These are phyloP conservation scores for Melanaphis sacchari DNA, from an alignment of 1,140 invertebrate genomes.

Conservation along the genomic window DNA sequence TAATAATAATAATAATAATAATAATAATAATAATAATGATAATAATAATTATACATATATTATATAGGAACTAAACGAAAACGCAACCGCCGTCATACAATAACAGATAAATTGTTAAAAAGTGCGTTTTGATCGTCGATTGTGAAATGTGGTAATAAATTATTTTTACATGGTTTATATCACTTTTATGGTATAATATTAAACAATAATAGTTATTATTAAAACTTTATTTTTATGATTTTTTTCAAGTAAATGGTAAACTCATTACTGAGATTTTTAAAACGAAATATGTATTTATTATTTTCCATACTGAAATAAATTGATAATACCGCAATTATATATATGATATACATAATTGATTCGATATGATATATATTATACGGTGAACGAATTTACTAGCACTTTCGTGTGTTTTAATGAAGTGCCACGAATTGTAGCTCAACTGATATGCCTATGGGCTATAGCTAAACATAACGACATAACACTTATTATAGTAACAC, in stretches of 20 bases:
- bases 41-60: not conserved
- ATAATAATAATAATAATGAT: not conserved
- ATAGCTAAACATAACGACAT: not conserved
- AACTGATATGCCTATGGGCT: not conserved
- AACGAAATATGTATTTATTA: not conserved
- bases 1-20: constrained; percentile 5
- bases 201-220: not conserved
- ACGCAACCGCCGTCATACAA: not conserved
- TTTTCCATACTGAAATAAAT: not conserved
- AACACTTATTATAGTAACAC: too few relatives aligned
- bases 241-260: not conserved
- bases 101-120: not conserved
- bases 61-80: constrained; percentile 42
- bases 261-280: not conserved
- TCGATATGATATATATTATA: not conserved
- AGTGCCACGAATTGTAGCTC: not conserved
- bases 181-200: not conserved
- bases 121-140: not conserved
- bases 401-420: not conserved
- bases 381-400: not conserved
- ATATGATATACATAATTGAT: not conserved
- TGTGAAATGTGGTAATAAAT: not conserved
- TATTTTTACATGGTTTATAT: not conserved
- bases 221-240: not conserved
- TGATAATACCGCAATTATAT: not conserved